A percentile compares a stretch with the other conserved stretches of the same genome.
These are phyloP conservation scores for Himalopsyche kuldschensis DNA, from an alignment of 2,888 invertebrate species.

Conservation along the genomic window DNA sequence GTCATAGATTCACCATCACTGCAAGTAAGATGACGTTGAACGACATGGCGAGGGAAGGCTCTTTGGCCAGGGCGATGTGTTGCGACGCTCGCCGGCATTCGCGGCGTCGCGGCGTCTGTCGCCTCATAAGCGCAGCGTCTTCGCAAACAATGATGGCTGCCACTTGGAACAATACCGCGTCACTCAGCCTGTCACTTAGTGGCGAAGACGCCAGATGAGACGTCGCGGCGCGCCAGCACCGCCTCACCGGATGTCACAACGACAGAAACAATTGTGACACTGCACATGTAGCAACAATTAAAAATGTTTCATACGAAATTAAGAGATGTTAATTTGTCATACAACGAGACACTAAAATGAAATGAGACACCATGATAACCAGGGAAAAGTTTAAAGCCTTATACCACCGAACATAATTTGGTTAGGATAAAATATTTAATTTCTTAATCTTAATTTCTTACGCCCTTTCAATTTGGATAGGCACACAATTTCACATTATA, in stretches of 20 bases:
- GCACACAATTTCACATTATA: too few relatives aligned
- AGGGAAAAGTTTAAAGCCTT: background rate
- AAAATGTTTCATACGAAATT: background rate
- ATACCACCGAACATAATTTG: too few relatives aligned
- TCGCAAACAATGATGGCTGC: slow-evolving; percentile 33
- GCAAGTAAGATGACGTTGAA: slow-evolving; percentile 4
- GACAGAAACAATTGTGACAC: background rate
- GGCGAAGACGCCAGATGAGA: slow-evolving; percentile 38
- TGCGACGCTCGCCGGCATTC: background rate
- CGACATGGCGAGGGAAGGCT: background rate
- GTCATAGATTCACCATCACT: background rate
- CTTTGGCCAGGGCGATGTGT: background rate
- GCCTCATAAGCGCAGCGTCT: slow-evolving; percentile 17
- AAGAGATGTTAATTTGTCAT: background rate
- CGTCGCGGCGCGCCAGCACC: slow-evolving; percentile 20
- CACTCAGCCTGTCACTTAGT: slow-evolving; percentile 37
- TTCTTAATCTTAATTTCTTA: background rate
- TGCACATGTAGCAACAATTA: background rate
- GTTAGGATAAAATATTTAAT: too few relatives aligned
- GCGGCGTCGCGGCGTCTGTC: background rate
- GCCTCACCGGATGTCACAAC: background rate
- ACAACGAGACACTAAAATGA: background rate
- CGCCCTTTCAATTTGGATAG: too few relatives aligned
- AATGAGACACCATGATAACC: background rate
- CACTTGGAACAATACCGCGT: slow-evolving; percentile 35